Evolutionary conservation across 2,797 vertebrate genomes (phyloP), one percentile per base, ranked within the genome.

Genomic region (Pseudotriccus pelzelni): DNA sequence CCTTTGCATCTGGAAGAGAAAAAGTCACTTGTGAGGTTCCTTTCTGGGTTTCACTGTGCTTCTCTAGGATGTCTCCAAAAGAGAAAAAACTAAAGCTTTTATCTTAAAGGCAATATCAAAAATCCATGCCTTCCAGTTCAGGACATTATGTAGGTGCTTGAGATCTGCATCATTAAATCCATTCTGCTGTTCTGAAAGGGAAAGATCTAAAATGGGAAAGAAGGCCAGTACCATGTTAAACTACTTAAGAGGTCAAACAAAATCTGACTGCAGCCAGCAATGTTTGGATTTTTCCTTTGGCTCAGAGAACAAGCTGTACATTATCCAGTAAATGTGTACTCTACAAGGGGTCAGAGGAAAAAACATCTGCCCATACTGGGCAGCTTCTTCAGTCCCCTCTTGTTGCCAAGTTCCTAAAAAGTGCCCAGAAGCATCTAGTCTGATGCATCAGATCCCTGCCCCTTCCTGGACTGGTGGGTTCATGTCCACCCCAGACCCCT

Each of bases 261-360:
- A 93, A 94, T 62, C 76, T 75, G 59, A 67, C 55, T 55, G 67
- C 67, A 94, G 92, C 92, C 94, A 96, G 84, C 67, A 78, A 52
- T 90, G 87, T 88, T 94, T 96, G 84, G 34, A 89, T 95, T 96
- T 96, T 96, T 95, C 95, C 96, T 95, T 87, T 96, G 92, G 91
- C 94, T 90, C 63, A 14, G 74, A 79, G 90, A 91, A 81, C 70
- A 86, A 84, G 73, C 73, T 89, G 79, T 84, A 94, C 88, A 96
- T 95, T 85, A 76, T 93, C 73, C 94, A 93, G 69, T 56, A 82
- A 93, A 89, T 79, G 84, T 90, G 89, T 78, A 73, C 82, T 90
- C 22, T 91, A 36, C 89, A 62, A 94, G 87, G 63, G 95, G 95
- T 96, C 87, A 96, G 73, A 96, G 83, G 80, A 77, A 93, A 92